These are phyloP conservation scores for Mormyrus hasselquistii DNA, from an alignment of 2,797 vertebrate genomes.

Conservation along the genomic window DNA sequence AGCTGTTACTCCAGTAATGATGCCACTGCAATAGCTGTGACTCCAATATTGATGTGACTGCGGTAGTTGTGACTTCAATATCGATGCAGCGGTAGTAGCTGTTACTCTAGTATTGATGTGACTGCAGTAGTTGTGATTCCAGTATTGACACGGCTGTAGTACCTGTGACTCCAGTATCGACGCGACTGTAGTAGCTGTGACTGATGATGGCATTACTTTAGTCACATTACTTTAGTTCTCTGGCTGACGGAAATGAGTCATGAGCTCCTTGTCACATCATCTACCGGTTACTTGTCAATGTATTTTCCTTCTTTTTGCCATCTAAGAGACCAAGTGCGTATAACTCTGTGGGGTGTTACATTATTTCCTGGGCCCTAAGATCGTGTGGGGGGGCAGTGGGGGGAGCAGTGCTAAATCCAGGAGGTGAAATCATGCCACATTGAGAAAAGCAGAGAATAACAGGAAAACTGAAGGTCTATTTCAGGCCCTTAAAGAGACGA, in stretches of 20 bases:
- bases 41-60: not conserved
- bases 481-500: constrained; percentile 43
- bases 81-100: not conserved
- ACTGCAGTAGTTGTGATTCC: not conserved
- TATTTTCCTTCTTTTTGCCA: not conserved
- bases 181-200: not conserved
- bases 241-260: not conserved
- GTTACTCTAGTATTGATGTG: not conserved
- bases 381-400: constrained; percentile 34
- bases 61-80: not conserved
- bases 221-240: not conserved
- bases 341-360: not conserved
- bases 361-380: constrained; percentile 32
- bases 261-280: not conserved
- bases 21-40: not conserved
- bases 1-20: not conserved
- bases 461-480: constrained; percentile 60
- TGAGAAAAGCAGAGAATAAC: constrained; percentile 50
- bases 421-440: constrained; percentile 48
- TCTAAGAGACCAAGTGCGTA: not conserved
- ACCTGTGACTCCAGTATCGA: not conserved
- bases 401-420: constrained; percentile 52
- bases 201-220: not conserved
- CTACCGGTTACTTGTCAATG: not conserved
- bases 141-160: not conserved